phyloP scores from a whole-genome alignment of 2,113 vertebrate genomes.

The Apteryx mantelli region DNA sequence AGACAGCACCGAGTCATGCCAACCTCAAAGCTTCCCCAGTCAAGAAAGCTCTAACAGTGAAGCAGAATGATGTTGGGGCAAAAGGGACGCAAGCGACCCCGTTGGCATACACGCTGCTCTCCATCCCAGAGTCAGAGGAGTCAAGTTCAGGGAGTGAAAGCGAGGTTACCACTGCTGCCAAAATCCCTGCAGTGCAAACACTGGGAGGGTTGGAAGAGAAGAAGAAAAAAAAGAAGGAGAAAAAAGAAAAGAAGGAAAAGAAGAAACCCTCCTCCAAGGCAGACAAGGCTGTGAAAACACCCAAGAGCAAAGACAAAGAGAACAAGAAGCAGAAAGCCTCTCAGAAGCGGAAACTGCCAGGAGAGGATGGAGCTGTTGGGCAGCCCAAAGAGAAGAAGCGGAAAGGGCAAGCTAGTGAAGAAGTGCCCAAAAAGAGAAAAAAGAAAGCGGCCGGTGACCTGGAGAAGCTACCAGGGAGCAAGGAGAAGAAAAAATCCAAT shows the following conservation, averaged over 20 bases:
- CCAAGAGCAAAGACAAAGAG: conserved; percentile 68
- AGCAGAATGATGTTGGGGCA: conserved; percentile 9
- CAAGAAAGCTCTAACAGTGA: conserved; percentile 5
- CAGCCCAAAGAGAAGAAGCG: conserved; percentile 69
- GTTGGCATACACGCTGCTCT: not conserved
- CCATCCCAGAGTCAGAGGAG: not conserved
- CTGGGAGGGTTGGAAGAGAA: conserved; percentile 7
- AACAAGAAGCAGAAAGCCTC: conserved; percentile 56
- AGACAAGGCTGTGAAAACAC: not conserved
- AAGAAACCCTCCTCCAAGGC: not conserved
- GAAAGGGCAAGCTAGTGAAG: conserved; percentile 27
- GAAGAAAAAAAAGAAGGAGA: conserved; percentile 63
- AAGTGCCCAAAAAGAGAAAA: conserved; percentile 66
- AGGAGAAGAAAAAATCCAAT: conserved; percentile 66
- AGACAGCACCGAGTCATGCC: not conserved
- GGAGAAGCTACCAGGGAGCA: conserved; percentile 41
- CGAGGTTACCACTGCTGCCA: not conserved
- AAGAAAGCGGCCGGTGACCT: conserved; percentile 45
- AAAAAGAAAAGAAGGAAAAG: conserved; percentile 63
- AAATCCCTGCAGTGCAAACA: conserved; percentile 7
- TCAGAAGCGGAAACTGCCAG: conserved; percentile 61
- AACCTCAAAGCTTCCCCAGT: not conserved
- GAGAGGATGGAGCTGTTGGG: conserved; percentile 14
- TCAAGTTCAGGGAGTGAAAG: not conserved
- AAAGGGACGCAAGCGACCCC: not conserved